These are phyloP conservation scores for Gisinianus flammeolus DNA, from an alignment of 2,888 invertebrate species.

Conservation along the genomic window DNA sequence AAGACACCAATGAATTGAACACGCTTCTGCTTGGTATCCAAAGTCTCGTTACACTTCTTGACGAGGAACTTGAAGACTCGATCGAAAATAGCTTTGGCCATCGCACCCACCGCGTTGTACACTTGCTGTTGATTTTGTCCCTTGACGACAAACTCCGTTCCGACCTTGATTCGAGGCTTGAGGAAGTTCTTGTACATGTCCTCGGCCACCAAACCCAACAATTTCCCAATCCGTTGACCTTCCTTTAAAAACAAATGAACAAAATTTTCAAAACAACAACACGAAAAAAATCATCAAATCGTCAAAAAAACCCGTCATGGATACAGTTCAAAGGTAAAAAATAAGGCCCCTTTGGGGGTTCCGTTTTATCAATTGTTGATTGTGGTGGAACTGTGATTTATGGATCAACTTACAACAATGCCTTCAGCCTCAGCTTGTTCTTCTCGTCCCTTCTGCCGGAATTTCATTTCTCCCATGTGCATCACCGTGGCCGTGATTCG, in stretches of 20 bases:
- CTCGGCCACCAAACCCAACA: constrained; percentile 84
- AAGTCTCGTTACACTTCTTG: constrained; percentile 98
- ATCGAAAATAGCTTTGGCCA: constrained; percentile 96
- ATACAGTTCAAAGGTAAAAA: too few species aligned
- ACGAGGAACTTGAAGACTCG: constrained; percentile 98
- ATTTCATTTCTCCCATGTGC: constrained; percentile 98
- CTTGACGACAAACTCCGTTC: constrained; percentile 98
- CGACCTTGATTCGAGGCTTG: constrained; percentile 99
- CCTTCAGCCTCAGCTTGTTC: constrained; percentile 88
- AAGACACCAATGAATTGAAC: constrained; percentile 94
- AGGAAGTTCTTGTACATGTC: constrained; percentile 93
- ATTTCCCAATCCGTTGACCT: constrained; percentile 89
- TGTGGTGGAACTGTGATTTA: neutral
- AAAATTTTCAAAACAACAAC: constrained; percentile 30
- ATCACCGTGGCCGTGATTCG: constrained; percentile 87
- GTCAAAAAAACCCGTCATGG: too few species aligned
- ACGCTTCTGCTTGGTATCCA: constrained; percentile 98
- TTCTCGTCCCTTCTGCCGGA: constrained; percentile 99
- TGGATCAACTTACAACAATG: neutral
- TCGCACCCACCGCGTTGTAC: constrained; percentile 89
- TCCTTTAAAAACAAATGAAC: constrained; percentile 80
- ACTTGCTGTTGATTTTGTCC: constrained; percentile 91
- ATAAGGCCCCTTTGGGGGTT: too few species aligned
- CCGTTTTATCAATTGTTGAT: too few species aligned
- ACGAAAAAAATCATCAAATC: too few species aligned